A percentile compares a stretch with the other conserved stretches of the same genome.
Evolutionary conservation across 2,113 vertebrate genomes (phyloP).

Genomic region (Rhinichthys klamathensis): DNA sequence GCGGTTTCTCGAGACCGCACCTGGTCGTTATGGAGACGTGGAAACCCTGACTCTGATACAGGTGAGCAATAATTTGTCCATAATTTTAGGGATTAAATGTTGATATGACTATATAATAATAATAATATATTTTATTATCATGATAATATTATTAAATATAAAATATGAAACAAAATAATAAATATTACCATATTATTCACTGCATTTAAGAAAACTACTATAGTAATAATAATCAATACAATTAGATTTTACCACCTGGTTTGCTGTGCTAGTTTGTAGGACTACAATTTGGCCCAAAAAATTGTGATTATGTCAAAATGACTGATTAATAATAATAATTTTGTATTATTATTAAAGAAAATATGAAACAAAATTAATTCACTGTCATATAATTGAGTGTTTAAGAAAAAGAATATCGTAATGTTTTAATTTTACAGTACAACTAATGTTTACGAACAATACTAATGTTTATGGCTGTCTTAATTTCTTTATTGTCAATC

Average conservation of each 20-base stretch:
- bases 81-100: no score
- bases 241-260: background rate
- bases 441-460: background rate
- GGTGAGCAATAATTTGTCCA: conserved; percentile 58
- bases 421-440: background rate
- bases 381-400: background rate
- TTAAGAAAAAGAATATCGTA: no score
- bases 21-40: conserved; percentile 92
- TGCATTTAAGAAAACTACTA: no score
- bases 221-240: background rate
- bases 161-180: no score
- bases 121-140: no score
- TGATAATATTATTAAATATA: no score
- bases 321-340: background rate
- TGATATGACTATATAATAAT: no score
- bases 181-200: no score
- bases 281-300: background rate
- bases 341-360: background rate
- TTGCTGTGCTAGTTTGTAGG: background rate
- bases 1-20: conserved; percentile 95
- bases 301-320: background rate
- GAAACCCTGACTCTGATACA: conserved; percentile 60
- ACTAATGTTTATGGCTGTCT: no score
- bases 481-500: background rate
- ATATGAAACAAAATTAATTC: background rate